phyloP scores from a whole-genome alignment of 2,888 invertebrate species.

The Stenodema calcarata region DNA sequence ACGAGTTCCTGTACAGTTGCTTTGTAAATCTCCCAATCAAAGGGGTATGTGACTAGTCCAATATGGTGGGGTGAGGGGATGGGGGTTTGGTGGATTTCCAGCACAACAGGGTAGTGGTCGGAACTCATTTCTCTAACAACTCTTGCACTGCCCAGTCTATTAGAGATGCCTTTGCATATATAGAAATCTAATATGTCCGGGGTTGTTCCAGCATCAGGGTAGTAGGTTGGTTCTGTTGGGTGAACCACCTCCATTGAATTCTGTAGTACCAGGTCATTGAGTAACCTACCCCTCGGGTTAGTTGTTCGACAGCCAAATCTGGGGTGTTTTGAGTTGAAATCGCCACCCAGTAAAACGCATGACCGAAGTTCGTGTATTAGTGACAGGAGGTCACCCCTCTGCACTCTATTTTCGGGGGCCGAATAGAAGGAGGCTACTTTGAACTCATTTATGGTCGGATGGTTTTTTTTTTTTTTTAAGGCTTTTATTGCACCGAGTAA shows the following conservation, averaged over 20 bases:
- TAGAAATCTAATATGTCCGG: slow-evolving; percentile 23
- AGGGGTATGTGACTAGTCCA: background rate
- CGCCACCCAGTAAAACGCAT: background rate
- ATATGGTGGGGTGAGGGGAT: background rate
- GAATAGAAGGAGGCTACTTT: slow-evolving; percentile 12
- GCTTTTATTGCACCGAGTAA: no score
- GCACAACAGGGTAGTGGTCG: background rate
- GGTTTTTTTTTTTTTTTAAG: no score
- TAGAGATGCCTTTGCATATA: background rate
- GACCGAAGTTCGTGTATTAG: background rate
- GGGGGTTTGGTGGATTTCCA: background rate
- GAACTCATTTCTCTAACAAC: background rate
- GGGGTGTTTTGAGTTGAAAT: slow-evolving; percentile 21
- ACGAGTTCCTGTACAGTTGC: background rate
- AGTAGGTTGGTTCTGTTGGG: slow-evolving; percentile 1
- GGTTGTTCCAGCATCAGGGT: background rate
- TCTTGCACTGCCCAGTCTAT: background rate
- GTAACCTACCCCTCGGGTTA: slow-evolving; percentile 7
- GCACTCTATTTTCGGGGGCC: background rate
- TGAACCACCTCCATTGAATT: background rate
- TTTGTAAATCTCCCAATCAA: background rate
- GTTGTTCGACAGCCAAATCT: slow-evolving; percentile 18
- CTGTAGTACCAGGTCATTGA: background rate
- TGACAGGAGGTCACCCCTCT: background rate
- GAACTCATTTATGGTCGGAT: background rate